Evolutionary conservation across 1,140 invertebrate species (phyloP).

Genomic region (Drosophila auraria): DNA sequence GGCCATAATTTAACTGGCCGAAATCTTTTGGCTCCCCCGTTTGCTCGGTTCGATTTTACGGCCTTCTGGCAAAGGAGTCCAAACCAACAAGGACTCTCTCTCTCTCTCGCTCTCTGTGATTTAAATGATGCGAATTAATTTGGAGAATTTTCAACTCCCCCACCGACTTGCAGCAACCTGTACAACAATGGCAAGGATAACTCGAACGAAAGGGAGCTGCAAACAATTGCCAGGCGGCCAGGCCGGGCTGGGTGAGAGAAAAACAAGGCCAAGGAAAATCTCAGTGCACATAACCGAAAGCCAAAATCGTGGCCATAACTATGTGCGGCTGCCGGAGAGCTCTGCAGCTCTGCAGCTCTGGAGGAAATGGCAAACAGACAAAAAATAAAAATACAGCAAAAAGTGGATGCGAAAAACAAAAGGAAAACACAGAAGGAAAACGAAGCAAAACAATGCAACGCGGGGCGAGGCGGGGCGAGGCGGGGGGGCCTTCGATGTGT

Average conservation of each 20-base stretch:
- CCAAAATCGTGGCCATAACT: slow-evolving; percentile 81
- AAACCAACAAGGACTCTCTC: background rate
- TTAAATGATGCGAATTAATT: slow-evolving; percentile 83
- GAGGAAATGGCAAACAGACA: slow-evolving; percentile 68
- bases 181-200: slow-evolving; percentile 38
- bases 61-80: slow-evolving; percentile 9
- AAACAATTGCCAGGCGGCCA: slow-evolving; percentile 17
- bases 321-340: slow-evolving; percentile 64
- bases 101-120: slow-evolving; percentile 50
- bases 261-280: slow-evolving; percentile 63
- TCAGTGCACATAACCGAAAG: slow-evolving; percentile 73
- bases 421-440: slow-evolving; percentile 37
- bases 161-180: slow-evolving; percentile 22
- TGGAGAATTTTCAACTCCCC: slow-evolving; percentile 61
- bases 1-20: slow-evolving; percentile 69
- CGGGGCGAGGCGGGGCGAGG: background rate
- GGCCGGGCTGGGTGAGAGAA: background rate
- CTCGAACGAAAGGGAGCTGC: slow-evolving; percentile 1
- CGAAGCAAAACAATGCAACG: slow-evolving; percentile 46
- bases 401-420: slow-evolving; percentile 37
- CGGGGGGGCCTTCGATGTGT: slow-evolving; percentile 33
- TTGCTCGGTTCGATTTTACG: slow-evolving; percentile 57
- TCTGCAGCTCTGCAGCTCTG: background rate
- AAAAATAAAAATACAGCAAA: slow-evolving; percentile 61
- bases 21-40: slow-evolving; percentile 13